Percentiles rank a stretch among this genome's conserved stretches.
Evolutionary conservation across 2,113 vertebrate species (phyloP).

Genomic region (Ameiurus melas): DNA sequence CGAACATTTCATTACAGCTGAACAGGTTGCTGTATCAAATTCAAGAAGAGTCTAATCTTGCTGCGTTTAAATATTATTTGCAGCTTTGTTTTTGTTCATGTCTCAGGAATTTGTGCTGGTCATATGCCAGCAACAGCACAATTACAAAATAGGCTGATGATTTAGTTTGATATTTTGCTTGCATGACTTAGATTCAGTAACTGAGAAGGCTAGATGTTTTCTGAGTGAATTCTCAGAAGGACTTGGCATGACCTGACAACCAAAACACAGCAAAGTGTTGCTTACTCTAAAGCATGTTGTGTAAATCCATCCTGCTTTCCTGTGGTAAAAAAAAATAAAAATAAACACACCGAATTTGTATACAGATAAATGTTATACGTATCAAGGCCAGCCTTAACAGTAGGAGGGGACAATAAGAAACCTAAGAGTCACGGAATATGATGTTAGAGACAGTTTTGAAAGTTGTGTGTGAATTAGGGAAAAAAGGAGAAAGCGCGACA

Average conservation of each 20-base stretch:
- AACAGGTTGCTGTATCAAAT: not conserved
- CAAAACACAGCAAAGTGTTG: not conserved
- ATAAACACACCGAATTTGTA: conserved; percentile 18
- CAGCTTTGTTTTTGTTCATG: not conserved
- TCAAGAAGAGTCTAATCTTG: not conserved
- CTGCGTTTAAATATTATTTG: not conserved
- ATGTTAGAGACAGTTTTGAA: not conserved
- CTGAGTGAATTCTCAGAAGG: not conserved
- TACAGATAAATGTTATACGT: conserved; percentile 28
- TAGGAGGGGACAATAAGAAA: conserved; percentile 30
- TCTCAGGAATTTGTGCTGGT: not conserved
- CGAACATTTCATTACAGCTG: not conserved
- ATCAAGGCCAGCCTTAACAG: conserved; percentile 26
- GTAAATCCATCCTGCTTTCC: conserved; percentile 19
- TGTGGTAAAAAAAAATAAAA: not conserved
- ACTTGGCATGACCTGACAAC: not conserved
- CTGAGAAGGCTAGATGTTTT: not conserved
- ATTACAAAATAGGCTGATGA: not conserved
- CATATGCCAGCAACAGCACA: no score
- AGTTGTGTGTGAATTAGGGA: not conserved
- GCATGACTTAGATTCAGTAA: not conserved
- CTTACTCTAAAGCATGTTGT: conserved; percentile 16
- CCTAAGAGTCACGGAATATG: not conserved
- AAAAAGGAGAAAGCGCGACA: no score
- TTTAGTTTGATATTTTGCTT: not conserved